A percentile compares a stretch with the other conserved stretches of the same genome.
Conservation (phyloP, 2,797 vertebrate species). For the Anguilla megastoma region DNA sequence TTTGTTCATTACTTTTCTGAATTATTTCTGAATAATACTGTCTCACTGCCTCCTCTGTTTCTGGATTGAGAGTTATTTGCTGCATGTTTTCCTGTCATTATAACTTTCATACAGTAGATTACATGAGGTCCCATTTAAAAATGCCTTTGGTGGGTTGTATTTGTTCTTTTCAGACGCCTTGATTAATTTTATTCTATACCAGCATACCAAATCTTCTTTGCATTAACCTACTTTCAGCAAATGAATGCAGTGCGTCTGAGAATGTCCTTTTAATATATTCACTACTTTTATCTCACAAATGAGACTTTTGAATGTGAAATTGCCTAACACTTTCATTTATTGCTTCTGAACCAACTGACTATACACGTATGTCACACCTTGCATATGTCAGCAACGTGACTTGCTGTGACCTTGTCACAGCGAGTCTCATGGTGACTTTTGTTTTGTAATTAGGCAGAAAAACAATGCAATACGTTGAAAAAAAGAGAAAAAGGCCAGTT, state of each 20-base stretch:
- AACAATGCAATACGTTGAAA: constrained; percentile 46
- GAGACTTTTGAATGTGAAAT: not conserved
- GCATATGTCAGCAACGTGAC: constrained; percentile 14
- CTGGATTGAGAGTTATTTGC: not conserved
- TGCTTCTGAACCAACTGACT: not conserved
- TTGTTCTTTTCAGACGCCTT: not conserved
- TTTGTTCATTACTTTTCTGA: not conserved
- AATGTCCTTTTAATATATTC: not conserved
- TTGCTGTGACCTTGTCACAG: constrained; percentile 56
- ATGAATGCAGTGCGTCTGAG: not conserved
- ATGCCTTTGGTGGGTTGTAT: not conserved
- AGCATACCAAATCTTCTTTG: not conserved
- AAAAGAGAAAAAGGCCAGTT: constrained; percentile 30
- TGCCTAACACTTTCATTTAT: not conserved
- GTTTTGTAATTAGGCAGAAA: constrained; percentile 55
- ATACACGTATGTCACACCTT: not conserved
- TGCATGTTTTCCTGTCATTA: not conserved
- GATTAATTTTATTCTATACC: constrained; percentile 1
- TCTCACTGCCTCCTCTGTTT: not conserved
- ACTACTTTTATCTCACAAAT: not conserved
- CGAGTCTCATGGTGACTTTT: constrained; percentile 49
- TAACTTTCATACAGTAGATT: not conserved
- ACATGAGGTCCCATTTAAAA: not conserved
- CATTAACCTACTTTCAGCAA: not conserved
- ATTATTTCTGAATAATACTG: not conserved